These are phyloP conservation scores for Drosophila pruinosa DNA, from an alignment of 1,140 invertebrate genomes.

Conservation along the genomic window DNA sequence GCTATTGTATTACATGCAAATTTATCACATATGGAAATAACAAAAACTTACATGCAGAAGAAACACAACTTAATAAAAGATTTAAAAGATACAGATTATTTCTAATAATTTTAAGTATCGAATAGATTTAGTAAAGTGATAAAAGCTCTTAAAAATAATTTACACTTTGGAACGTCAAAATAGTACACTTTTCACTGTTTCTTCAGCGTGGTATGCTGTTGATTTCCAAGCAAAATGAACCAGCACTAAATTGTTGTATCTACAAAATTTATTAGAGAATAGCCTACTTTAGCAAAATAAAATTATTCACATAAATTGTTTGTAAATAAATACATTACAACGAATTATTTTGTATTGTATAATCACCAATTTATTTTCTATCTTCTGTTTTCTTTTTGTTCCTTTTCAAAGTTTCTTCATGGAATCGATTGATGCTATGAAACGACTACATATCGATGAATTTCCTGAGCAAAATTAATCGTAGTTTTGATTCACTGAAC, in stretches of 20 bases:
- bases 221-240: not conserved
- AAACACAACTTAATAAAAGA: slow-evolving; percentile 36
- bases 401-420: not conserved
- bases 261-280: not conserved
- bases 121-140: slow-evolving; percentile 19
- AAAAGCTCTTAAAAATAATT: slow-evolving; percentile 11
- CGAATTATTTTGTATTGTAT: too few relatives aligned
- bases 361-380: not conserved
- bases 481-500: not conserved
- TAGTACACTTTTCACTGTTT: slow-evolving; percentile 2
- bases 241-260: not conserved
- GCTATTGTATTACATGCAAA: not conserved
- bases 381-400: not conserved
- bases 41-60: slow-evolving; percentile 44
- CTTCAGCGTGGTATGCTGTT: slow-evolving; percentile 2
- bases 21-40: not conserved
- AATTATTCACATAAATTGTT: not conserved
- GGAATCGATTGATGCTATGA: not conserved
- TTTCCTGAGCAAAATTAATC: not conserved
- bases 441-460: not conserved
- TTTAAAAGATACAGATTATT: slow-evolving; percentile 35
- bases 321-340: not conserved
- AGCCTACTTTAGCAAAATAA: not conserved
- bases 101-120: slow-evolving; percentile 22
- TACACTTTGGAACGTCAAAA: slow-evolving; percentile 4